Percentiles rank a stretch among this genome's conserved stretches.
Conservation (phyloP, 2,888 invertebrate species). For the Eupithecia subumbrata region DNA sequence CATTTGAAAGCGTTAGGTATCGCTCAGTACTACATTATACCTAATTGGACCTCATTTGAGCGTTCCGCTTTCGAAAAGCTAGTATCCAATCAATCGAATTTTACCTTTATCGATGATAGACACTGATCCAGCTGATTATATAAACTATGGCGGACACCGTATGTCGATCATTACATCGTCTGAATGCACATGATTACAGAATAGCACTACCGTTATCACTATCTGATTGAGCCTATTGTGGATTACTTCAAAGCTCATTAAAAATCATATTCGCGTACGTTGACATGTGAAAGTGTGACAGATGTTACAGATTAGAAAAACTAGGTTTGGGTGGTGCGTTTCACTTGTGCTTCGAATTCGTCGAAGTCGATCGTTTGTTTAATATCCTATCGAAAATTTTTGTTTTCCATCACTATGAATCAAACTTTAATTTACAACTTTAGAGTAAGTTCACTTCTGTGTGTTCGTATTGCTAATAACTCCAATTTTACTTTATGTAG, state of each 20-base stretch:
- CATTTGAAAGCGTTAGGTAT: too few relatives aligned
- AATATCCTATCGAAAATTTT: too few relatives aligned
- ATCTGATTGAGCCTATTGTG: slow-evolving; percentile 76
- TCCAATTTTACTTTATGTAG: too few relatives aligned
- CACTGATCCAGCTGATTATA: slow-evolving; percentile 13
- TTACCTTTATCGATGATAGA: not conserved
- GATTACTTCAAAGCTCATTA: slow-evolving; percentile 60
- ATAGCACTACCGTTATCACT: slow-evolving; percentile 64
- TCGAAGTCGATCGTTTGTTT: not conserved
- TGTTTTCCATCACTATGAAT: too few relatives aligned
- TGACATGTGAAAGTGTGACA: slow-evolving; percentile 29
- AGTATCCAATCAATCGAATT: too few relatives aligned
- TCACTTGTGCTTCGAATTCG: not conserved
- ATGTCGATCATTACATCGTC: slow-evolving; percentile 74
- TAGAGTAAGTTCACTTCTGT: too few relatives aligned
- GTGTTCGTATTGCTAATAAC: too few relatives aligned
- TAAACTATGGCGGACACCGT: slow-evolving; percentile 60
- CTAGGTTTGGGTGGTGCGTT: not conserved
- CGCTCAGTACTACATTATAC: too few relatives aligned
- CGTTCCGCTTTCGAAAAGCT: too few relatives aligned
- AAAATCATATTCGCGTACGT: slow-evolving; percentile 40
- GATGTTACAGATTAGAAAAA: slow-evolving; percentile 17
- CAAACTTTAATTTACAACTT: too few relatives aligned
- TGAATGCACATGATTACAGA: slow-evolving; percentile 76
- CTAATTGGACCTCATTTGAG: too few relatives aligned